phyloP scores from a whole-genome alignment of 2,113 vertebrate genomes.

The Heterochromis multidens region DNA sequence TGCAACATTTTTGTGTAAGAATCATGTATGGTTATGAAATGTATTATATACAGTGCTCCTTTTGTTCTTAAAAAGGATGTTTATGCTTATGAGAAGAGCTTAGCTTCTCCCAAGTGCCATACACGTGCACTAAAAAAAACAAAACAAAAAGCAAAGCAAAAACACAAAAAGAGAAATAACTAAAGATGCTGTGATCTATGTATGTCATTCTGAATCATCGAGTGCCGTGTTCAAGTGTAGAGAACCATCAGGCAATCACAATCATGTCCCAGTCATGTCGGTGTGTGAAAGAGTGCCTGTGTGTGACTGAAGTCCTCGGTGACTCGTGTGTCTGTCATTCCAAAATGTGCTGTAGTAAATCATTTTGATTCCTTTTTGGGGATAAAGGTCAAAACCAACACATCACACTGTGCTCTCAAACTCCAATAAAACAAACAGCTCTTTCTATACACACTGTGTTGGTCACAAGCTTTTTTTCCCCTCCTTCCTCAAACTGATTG shows the following conservation, averaged over 20 bases:
- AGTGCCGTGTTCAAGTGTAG: slow-evolving; percentile 64
- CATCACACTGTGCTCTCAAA: slow-evolving; percentile 74
- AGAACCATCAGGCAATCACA: slow-evolving; percentile 62
- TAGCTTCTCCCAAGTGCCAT: slow-evolving; percentile 75
- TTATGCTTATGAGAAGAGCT: slow-evolving; percentile 74
- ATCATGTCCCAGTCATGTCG: slow-evolving; percentile 28
- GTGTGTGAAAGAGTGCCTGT: slow-evolving; percentile 19
- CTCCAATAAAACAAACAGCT: slow-evolving; percentile 76
- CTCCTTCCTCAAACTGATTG: neutral
- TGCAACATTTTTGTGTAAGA: slow-evolving; percentile 69
- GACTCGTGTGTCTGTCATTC: slow-evolving; percentile 59
- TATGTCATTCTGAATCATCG: slow-evolving; percentile 66
- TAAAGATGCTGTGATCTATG: slow-evolving; percentile 78
- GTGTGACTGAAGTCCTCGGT: slow-evolving; percentile 41
- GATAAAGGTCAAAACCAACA: slow-evolving; percentile 61
- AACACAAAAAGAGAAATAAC: slow-evolving; percentile 67
- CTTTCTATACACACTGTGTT: slow-evolving; percentile 56
- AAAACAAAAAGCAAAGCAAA: slow-evolving; percentile 47
- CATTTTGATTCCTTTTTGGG: slow-evolving; percentile 60
- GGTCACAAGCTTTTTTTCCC: neutral
- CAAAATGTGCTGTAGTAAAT: slow-evolving; percentile 66
- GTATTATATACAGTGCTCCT: slow-evolving; percentile 76
- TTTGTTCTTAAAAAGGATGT: slow-evolving; percentile 78
- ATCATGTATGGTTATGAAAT: slow-evolving; percentile 76
- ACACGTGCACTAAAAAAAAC: slow-evolving; percentile 70